phyloP scores from a whole-genome alignment of 2,113 vertebrate species.

The Syngnathus floridae region DNA sequence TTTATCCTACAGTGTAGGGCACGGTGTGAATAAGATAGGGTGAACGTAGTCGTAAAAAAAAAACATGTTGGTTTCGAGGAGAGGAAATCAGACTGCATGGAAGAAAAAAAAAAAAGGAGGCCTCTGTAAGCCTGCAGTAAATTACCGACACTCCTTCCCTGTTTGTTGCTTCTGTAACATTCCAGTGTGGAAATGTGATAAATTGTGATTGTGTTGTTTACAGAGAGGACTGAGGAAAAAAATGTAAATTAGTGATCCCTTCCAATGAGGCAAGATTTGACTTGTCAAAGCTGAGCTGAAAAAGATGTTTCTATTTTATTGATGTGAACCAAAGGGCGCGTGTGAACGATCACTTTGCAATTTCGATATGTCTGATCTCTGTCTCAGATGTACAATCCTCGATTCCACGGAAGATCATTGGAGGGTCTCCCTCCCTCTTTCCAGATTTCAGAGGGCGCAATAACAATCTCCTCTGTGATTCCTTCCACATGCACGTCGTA shows the following conservation, averaged over 20 bases:
- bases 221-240: no score
- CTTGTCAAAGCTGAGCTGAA: slow-evolving; percentile 29
- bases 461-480: slow-evolving; percentile 62
- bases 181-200: neutral
- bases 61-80: slow-evolving; percentile 41
- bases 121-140: slow-evolving; percentile 46
- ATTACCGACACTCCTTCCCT: slow-evolving; percentile 34
- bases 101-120: slow-evolving; percentile 54
- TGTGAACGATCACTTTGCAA: slow-evolving; percentile 34
- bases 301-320: slow-evolving; percentile 37
- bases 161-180: slow-evolving; percentile 25
- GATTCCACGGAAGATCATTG: slow-evolving; percentile 13
- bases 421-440: slow-evolving; percentile 41
- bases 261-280: slow-evolving; percentile 6
- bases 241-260: no score
- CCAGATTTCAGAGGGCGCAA: slow-evolving; percentile 49
- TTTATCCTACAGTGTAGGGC: slow-evolving; percentile 44
- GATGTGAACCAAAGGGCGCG: slow-evolving; percentile 35
- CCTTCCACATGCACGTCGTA: slow-evolving; percentile 61
- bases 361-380: slow-evolving; percentile 54
- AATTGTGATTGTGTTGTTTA: neutral
- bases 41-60: slow-evolving; percentile 43
- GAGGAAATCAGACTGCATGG: slow-evolving; percentile 52
- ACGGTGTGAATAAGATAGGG: slow-evolving; percentile 48
- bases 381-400: slow-evolving; percentile 38